Conservation (phyloP, 2,797 vertebrate genomes). For the Eleutherodactylus coqui region DNA sequence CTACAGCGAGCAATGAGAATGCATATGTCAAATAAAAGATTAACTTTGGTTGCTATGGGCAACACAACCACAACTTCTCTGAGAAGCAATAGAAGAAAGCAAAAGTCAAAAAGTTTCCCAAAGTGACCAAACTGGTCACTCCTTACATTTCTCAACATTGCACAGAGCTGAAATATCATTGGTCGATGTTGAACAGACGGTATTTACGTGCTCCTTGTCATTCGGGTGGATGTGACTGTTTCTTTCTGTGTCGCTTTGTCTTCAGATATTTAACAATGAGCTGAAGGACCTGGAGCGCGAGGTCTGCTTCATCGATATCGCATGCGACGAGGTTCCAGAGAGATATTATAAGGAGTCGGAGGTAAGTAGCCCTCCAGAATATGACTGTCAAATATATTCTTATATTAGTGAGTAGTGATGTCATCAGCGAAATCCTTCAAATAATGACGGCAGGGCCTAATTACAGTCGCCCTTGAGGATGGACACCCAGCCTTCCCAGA, state of each 20-base stretch:
- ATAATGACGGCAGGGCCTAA: no score
- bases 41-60: background rate
- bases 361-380: slow-evolving; percentile 76
- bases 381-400: background rate
- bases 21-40: background rate
- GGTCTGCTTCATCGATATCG: slow-evolving; percentile 93
- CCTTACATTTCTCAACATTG: background rate
- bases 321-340: slow-evolving; percentile 88
- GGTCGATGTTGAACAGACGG: background rate
- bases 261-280: slow-evolving; percentile 92
- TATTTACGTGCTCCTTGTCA: background rate
- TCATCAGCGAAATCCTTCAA: no score
- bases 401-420: background rate
- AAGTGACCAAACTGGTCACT: no score
- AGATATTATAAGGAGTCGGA: slow-evolving; percentile 97
- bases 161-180: background rate
- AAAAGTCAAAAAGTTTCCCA: no score
- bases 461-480: no score
- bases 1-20: background rate
- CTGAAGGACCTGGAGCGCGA: slow-evolving; percentile 89
- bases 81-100: background rate
- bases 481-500: no score
- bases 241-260: slow-evolving; percentile 20
- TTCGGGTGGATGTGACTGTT: background rate
- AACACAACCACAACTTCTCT: background rate